A percentile compares a stretch with the other conserved stretches of the same genome.
Conservation (phyloP, 2,797 vertebrate species). For the Cyprinella venusta region DNA sequence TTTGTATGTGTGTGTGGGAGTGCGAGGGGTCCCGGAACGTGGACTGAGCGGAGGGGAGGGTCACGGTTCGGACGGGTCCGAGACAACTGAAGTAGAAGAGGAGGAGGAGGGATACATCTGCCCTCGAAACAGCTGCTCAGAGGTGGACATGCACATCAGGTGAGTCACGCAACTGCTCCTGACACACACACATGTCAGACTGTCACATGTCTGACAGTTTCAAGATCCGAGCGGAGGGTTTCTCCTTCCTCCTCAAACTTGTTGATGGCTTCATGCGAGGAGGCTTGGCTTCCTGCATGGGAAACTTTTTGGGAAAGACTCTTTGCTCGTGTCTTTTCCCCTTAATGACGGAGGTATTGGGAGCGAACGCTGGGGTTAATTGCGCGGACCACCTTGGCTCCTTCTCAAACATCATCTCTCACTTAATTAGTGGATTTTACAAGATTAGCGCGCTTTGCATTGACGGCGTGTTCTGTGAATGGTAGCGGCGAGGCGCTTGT, state of each 20-base stretch:
- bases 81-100: conserved; percentile 18
- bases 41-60: conserved; percentile 37
- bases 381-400: conserved; percentile 20
- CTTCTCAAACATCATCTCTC: conserved; percentile 52
- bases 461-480: conserved; percentile 44
- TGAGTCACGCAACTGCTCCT: conserved; percentile 69
- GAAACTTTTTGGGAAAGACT: conserved; percentile 50
- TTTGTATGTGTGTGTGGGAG: conserved; percentile 21
- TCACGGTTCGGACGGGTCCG: conserved; percentile 49
- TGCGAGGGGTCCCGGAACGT: conserved; percentile 48
- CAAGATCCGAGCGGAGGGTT: background rate
- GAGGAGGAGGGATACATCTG: conserved; percentile 45
- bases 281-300: conserved; percentile 33
- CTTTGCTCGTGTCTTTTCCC: conserved; percentile 34
- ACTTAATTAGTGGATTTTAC: conserved; percentile 61
- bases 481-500: conserved; percentile 20
- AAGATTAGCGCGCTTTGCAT: conserved; percentile 56
- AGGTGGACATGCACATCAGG: conserved; percentile 83
- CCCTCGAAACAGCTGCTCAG: conserved; percentile 54
- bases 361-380: conserved; percentile 27
- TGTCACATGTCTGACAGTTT: conserved; percentile 11
- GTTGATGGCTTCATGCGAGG: conserved; percentile 28
- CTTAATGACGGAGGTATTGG: conserved; percentile 22
- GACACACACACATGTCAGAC: conserved; percentile 15
- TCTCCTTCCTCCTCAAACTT: conserved; percentile 33